Conservation (phyloP, 2,797 vertebrate species). For the Esox masquinongy region DNA sequence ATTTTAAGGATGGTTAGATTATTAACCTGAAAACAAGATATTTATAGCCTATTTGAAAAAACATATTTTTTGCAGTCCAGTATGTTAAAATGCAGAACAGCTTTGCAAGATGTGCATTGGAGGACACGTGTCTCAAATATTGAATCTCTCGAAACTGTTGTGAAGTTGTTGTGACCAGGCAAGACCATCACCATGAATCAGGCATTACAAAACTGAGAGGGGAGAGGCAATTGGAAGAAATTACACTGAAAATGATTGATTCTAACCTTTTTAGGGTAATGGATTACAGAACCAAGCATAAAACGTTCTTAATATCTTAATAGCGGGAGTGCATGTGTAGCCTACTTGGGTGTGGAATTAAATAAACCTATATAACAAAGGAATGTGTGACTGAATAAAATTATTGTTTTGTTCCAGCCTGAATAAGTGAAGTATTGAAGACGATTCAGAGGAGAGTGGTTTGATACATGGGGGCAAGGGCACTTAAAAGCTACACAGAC, state of each 20-base stretch:
- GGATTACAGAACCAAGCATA: constrained; percentile 13
- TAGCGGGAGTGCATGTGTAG: constrained; percentile 6
- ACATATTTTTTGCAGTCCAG: too few relatives aligned
- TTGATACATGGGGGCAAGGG: constrained; percentile 73
- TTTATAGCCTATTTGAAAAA: too few relatives aligned
- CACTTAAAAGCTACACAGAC: constrained; percentile 72
- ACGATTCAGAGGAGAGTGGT: constrained; percentile 50
- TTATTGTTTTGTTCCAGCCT: constrained; percentile 76
- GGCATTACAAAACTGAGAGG: too few relatives aligned
- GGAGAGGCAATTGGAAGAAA: too few relatives aligned
- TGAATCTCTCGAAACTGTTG: too few relatives aligned
- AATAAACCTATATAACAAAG: constrained; percentile 69
- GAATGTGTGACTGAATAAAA: constrained; percentile 81
- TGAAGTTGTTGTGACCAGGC: too few relatives aligned
- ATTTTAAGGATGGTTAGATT: too few relatives aligned
- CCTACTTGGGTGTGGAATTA: constrained; percentile 52
- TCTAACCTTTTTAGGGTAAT: neutral
- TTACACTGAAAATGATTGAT: neutral
- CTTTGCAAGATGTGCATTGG: too few relatives aligned
- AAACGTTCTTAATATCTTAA: constrained; percentile 30
- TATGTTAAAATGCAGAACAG: too few relatives aligned
- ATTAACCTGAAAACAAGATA: too few relatives aligned
- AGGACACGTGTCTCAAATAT: too few relatives aligned
- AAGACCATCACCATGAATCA: too few relatives aligned
- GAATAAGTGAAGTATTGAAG: constrained; percentile 74